phyloP scores from a whole-genome alignment of 2,113 vertebrate genomes.

The Hemicordylus capensis region DNA sequence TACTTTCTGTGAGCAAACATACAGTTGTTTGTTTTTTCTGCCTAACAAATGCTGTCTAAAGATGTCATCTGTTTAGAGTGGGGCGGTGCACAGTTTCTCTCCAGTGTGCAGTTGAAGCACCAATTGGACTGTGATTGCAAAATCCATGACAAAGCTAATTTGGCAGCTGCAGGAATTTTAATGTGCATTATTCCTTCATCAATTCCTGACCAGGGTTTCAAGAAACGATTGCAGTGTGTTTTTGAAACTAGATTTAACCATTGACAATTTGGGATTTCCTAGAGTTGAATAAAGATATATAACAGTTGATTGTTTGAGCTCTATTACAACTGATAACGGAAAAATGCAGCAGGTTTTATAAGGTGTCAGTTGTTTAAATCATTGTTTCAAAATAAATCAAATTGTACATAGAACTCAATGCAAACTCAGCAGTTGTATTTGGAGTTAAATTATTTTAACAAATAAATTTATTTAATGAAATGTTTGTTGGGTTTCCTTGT shows the following conservation, averaged over 20 bases:
- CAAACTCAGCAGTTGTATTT: constrained; percentile 87
- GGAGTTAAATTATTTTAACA: constrained; percentile 90
- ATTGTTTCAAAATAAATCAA: constrained; percentile 81
- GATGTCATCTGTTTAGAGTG: constrained; percentile 63
- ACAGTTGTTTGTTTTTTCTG: constrained; percentile 74
- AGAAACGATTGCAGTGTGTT: constrained; percentile 76
- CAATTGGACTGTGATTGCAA: constrained; percentile 75
- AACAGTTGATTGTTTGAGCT: constrained; percentile 77
- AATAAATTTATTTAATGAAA: constrained; percentile 91
- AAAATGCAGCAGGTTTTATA: constrained; percentile 70
- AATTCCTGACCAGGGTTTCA: constrained; percentile 81
- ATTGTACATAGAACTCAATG: constrained; percentile 84
- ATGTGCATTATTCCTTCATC: constrained; percentile 73
- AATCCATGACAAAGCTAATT: constrained; percentile 71
- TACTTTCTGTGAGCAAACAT: constrained; percentile 73
- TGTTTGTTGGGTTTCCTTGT: constrained; percentile 41
- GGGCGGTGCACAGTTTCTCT: constrained; percentile 35
- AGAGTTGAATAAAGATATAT: constrained; percentile 74
- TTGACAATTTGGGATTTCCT: constrained; percentile 79
- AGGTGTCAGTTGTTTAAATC: constrained; percentile 81
- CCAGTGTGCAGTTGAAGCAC: constrained; percentile 52
- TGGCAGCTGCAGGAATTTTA: constrained; percentile 70
- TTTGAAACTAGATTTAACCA: constrained; percentile 75
- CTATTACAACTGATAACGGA: constrained; percentile 80
- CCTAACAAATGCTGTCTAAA: constrained; percentile 71